Base-by-base conservation (phyloP, 2,888 invertebrate genomes). In the Pelosia muscerda region DNA sequence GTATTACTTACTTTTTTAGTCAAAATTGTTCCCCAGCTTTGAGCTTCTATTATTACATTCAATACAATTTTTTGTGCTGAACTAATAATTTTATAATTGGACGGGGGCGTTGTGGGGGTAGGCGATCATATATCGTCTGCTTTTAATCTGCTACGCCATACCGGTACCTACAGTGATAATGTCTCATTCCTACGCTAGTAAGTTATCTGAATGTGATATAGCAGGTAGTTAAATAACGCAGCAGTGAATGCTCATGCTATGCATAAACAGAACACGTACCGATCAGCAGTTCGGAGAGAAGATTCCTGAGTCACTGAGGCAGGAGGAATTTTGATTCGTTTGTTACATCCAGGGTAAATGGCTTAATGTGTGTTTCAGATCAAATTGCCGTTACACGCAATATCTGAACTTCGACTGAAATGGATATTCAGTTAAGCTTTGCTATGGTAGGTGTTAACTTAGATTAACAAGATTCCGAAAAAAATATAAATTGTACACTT, bases 261-360 rank as follows among this genome's bases (percentile, higher is more conserved):
- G 59, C 25, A 54, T 28, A 26, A 57, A 11, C 84, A 80, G 9
- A 58, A 79, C 83, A 81, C 66, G 25, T 86, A 92, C 92, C 91
- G 87, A 87, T 89, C 86, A 90, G 89, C 84, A 89, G 92, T 86
- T 84, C 88, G 91, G 89, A 92, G 91, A 86, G 88, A 84, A 68
- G 85, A 86, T 79, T 86, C 89, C 81, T 88, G 87, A 81, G 86
- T 87, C 78, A 86, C 87, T 79, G 91, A 88, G 78, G 90, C 91
- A 81, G 92, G 91, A 87, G 91, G 92, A 92, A 92, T 92, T 89
- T 92, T 92, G 91, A 87, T 84, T 69, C 75, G 63, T 77, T 83
- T 71, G 58, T 49, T 73, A 65, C 38, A 73, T 68, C 69, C 28
- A 65, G 49, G 42, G 54, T 55, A 9, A 71, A 71, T n/a, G n/a